phyloP scores from a whole-genome alignment of 1,140 invertebrate species.

The Panagrolaimus sp. region DNA sequence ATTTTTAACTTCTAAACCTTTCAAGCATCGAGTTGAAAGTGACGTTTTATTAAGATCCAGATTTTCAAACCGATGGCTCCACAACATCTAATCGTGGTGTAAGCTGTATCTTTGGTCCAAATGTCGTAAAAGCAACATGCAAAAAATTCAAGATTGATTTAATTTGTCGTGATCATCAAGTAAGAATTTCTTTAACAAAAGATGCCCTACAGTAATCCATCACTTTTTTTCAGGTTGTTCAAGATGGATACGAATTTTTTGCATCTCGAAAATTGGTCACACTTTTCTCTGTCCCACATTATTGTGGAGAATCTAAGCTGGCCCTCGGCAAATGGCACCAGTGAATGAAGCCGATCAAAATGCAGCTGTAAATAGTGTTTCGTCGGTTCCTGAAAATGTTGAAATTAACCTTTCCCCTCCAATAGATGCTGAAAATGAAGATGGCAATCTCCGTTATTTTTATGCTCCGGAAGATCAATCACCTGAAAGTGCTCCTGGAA shows the following conservation, averaged over 20 bases:
- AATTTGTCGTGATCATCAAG: slow-evolving; percentile 23
- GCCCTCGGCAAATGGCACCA: too few species aligned
- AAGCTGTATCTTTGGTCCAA: slow-evolving; percentile 14
- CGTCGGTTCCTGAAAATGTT: too few species aligned
- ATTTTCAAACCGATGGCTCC: slow-evolving; percentile 9
- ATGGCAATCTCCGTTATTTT: too few species aligned
- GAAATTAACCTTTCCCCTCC: too few species aligned
- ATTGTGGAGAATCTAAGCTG: slow-evolving; percentile 72
- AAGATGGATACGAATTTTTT: slow-evolving; percentile 97
- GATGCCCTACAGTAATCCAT: too few species aligned
- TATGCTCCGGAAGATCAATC: too few species aligned
- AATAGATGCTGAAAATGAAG: too few species aligned
- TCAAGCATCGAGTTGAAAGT: slow-evolving; percentile 3
- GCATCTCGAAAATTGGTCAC: slow-evolving; percentile 79
- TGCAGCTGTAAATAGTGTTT: too few species aligned
- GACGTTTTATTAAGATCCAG: slow-evolving; percentile 15
- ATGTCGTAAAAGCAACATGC: slow-evolving; percentile 11
- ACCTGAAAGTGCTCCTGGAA: too few species aligned
- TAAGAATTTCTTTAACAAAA: background rate
- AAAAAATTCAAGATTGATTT: slow-evolving; percentile 16
- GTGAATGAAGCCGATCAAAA: too few species aligned
- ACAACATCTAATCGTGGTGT: slow-evolving; percentile 14
- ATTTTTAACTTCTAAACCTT: slow-evolving; percentile 9
- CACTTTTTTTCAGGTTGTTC: slow-evolving; percentile 62
- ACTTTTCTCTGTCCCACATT: slow-evolving; percentile 76